Evolutionary conservation across 2,113 vertebrate genomes (phyloP), one percentile per base, ranked within the genome.

Genomic region (Stercorarius parasiticus): DNA sequence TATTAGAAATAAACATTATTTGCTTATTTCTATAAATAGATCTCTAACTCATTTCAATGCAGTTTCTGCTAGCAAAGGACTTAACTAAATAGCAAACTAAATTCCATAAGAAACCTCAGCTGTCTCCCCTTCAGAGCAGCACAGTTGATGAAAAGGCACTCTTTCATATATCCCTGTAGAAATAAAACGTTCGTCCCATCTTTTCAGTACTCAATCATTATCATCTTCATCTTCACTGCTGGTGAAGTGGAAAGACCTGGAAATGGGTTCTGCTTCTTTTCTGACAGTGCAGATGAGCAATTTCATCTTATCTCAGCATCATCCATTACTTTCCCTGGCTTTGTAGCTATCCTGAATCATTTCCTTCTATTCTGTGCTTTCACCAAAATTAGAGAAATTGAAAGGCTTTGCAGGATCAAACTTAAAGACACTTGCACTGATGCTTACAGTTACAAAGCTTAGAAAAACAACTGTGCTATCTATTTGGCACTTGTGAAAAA

Each of bases 201-300:
- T 95, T 94, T 81, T 93, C 79, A 70, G 50, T 66, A 80, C 29
- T 90, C 65, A 67, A 9, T 86, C 79, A 78, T 40, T n/a, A 71
- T 70, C n/a, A 81, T 72, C 55, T 55, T 91, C 65, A 71, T 77
- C 83, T 71, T 88, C 55, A 74, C 34, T 88, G 42, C 32, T 90
- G 55, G 47, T 90, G 79, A 94, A 95, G 64, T 78, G 55, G 90
- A 93, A 95, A 95, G 80, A 81, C 64, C 76, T 90, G 64, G n/a
- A 96, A 96, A 95, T 81, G n/a, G 36, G 36, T 86, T 95, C 67
- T 83, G 30, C 67, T 94, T 88, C 36, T 23, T 86, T 92, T 88
- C 45, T 82, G 61, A 90, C 1, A 1, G 32, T 59, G 64, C 4
- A 21, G 82, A 74, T 59, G 50, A 81, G 32, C 27, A 50, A 86